phyloP scores from a whole-genome alignment of 2,888 invertebrate genomes.

The Dendrolimus houi region DNA sequence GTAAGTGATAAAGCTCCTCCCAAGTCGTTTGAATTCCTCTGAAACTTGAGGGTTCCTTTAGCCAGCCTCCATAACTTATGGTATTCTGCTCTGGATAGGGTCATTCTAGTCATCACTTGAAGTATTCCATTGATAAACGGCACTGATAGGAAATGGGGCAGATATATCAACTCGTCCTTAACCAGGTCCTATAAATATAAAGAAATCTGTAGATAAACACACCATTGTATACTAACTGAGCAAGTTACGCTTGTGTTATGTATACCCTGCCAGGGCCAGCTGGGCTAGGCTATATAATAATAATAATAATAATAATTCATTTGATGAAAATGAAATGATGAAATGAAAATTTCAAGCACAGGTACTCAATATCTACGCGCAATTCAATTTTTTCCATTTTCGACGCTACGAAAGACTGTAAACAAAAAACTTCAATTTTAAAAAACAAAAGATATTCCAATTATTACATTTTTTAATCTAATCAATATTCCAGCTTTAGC shows the following conservation, averaged over 20 bases:
- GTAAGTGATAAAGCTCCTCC: constrained; percentile 75
- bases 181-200: constrained; percentile 40
- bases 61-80: constrained; percentile 54
- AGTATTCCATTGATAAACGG: constrained; percentile 75
- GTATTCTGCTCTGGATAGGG: constrained; percentile 70
- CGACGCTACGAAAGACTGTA: too few relatives aligned
- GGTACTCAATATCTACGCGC: too few relatives aligned
- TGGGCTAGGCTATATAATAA: too few relatives aligned
- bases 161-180: constrained; percentile 46
- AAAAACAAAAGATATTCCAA: too few relatives aligned
- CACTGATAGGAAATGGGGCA: constrained; percentile 74
- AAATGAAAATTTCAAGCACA: too few relatives aligned
- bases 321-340: too few relatives aligned
- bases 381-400: too few relatives aligned
- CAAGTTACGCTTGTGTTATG: neutral
- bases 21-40: constrained; percentile 73
- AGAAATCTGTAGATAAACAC: neutral
- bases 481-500: too few relatives aligned
- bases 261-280: too few relatives aligned
- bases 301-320: too few relatives aligned
- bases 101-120: constrained; percentile 69
- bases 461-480: too few relatives aligned
- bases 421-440: too few relatives aligned
- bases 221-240: neutral
- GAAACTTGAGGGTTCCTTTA: constrained; percentile 65